Base-by-base conservation (phyloP, 1,140 invertebrate genomes). In the Archivesica marissinica region DNA sequence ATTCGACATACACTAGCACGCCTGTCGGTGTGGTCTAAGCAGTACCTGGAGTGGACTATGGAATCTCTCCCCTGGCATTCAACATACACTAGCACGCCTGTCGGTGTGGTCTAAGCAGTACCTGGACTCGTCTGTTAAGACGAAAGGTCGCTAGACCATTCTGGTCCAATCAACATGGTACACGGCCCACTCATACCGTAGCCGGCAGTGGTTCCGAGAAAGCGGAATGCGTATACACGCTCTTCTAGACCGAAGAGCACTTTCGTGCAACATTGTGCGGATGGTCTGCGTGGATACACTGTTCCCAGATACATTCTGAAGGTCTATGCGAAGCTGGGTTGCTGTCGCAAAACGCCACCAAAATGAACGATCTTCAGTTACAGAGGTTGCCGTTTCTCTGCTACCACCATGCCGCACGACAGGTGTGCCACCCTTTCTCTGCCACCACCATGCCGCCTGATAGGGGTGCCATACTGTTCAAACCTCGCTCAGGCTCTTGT, bases 21-120 rank as follows among this genome's bases (percentile, higher is more conserved):
- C 7, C 44, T 47, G 17, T 7, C 44, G 6, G 25, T 59, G 7
- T 59, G 7, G 54, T 59, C 54, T 23, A 74, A 41, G 39, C 38
- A 74, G 28, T 28, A 74, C 64, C 28, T 35, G 9, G 64, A 68
- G n/a, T n/a, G n/a, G n/a, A n/a, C n/a, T 47, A 47, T 47, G 44
- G 44, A 47, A 47, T 47, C 44, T 7, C 20, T 47, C 44, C 44
- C 44, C 44, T 47, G 44, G 20, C 44, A 47, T 47, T 47, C 44
- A 20, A 9, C 44, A 47, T 47, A 47, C 44, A 9, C 44, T 47
- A 7, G 44, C 44, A 47, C 44, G 44, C 44, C 44, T 47, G 7
- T 47, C 44, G 7, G 44, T 47, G 44, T 20, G 20, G 44, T 47
- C 20, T 20, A 47, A 20, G 44, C 7, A 47, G 20, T 47, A 47